Conservation (phyloP, 2,113 vertebrate genomes). For the Catharus minimus region DNA sequence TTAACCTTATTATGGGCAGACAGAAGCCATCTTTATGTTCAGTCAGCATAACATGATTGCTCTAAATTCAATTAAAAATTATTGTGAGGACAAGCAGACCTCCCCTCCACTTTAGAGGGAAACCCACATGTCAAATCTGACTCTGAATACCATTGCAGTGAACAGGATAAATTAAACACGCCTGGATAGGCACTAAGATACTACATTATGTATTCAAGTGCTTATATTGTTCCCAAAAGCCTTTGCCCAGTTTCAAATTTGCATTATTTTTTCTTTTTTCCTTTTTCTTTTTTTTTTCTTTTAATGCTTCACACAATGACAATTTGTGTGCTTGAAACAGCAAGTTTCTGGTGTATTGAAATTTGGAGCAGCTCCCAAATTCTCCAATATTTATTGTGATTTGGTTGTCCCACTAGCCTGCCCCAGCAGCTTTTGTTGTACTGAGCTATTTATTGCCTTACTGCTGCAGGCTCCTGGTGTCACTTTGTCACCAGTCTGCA, state of each 20-base stretch:
- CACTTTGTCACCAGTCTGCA: background rate
- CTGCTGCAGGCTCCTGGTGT: background rate
- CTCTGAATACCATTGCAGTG: background rate
- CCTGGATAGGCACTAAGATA: background rate
- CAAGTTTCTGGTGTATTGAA: background rate
- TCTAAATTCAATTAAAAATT: slow-evolving; percentile 26
- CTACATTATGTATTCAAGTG: background rate
- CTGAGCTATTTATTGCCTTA: background rate
- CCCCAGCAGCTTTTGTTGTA: background rate
- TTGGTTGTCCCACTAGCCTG: background rate
- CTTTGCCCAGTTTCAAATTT: background rate
- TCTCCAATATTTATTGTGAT: background rate
- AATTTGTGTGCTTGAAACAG: background rate
- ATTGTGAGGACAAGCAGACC: slow-evolving; percentile 22
- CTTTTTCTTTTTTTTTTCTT: background rate
- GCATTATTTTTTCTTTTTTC: background rate
- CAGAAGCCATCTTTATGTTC: slow-evolving; percentile 20
- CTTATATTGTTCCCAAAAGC: background rate
- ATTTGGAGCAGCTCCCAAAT: background rate
- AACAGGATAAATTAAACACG: background rate
- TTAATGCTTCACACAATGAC: background rate
- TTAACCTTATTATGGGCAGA: slow-evolving; percentile 31
- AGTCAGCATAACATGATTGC: too few relatives aligned
- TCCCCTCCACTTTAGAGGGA: background rate
- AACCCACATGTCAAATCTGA: background rate